Conservation (phyloP, 2,113 vertebrate genomes). For the Lathamus discolor region DNA sequence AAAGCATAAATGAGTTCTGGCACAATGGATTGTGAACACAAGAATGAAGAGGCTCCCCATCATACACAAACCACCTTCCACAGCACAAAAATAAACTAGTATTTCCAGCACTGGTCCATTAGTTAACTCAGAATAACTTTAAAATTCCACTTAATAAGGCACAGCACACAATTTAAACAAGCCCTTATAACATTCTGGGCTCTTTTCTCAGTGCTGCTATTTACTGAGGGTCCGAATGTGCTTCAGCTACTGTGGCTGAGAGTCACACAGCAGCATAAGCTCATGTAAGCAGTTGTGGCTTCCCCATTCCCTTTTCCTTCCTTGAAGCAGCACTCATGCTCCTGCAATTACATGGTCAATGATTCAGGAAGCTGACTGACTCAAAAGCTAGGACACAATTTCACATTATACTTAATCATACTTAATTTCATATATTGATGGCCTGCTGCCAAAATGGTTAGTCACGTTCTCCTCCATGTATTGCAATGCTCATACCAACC, state of each 20-base stretch:
- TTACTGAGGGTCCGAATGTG: not conserved
- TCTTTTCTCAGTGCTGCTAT: not conserved
- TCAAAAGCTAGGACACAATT: not conserved
- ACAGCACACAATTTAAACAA: not conserved
- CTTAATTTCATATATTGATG: not conserved
- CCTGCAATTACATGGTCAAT: not conserved
- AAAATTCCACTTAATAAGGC: not conserved
- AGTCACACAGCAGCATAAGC: rapidly evolving
- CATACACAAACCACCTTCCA: not conserved
- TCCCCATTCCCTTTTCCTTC: not conserved
- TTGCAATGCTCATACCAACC: not conserved
- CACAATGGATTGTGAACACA: not conserved
- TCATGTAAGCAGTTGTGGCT: not conserved
- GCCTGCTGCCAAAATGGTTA: not conserved
- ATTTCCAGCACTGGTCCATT: not conserved
- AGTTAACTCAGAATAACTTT: not conserved
- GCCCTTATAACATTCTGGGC: not conserved
- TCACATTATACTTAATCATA: not conserved
- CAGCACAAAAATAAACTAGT: not conserved
- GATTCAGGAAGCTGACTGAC: not conserved
- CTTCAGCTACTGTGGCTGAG: not conserved
- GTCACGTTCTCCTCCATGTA: not conserved
- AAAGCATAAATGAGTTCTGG: slow-evolving; percentile 34
- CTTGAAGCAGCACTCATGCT: not conserved
- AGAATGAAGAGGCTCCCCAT: not conserved